Percentiles rank a stretch among this genome's conserved stretches.
Evolutionary conservation across 2,113 vertebrate species (phyloP).

Genomic region (Puntigrus tetrazona): DNA sequence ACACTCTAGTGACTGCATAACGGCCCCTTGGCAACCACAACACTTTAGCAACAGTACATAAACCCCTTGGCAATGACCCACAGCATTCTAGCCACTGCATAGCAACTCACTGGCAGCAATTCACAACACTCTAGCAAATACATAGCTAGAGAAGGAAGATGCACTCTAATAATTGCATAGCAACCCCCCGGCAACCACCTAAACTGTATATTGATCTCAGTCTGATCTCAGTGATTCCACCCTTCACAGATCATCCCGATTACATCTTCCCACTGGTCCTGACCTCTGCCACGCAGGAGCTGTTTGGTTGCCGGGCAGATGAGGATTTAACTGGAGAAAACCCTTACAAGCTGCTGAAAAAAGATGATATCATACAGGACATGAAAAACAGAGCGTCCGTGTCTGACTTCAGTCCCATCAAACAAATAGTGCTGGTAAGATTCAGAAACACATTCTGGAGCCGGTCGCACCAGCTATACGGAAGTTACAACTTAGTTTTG

Average conservation of each 20-base stretch:
- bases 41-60: too few species aligned
- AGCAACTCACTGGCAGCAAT: too few species aligned
- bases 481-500: too few species aligned
- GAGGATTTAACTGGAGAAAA: slow-evolving; percentile 83
- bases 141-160: too few species aligned
- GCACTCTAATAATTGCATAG: background rate
- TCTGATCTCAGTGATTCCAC: background rate
- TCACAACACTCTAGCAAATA: background rate
- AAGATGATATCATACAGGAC: slow-evolving; percentile 85
- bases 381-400: slow-evolving; percentile 81
- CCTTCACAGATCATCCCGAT: slow-evolving; percentile 78
- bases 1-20: background rate
- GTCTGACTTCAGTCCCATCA: slow-evolving; percentile 90
- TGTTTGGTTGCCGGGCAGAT: slow-evolving; percentile 82
- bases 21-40: background rate
- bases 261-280: slow-evolving; percentile 85
- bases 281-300: slow-evolving; percentile 87
- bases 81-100: too few species aligned
- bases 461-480: too few species aligned
- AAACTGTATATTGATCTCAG: background rate
- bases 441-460: background rate
- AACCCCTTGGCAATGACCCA: too few species aligned
- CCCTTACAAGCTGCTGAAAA: slow-evolving; percentile 84
- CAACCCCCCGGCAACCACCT: background rate
- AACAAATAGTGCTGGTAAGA: slow-evolving; percentile 80